Base-by-base conservation (phyloP, 1,140 invertebrate genomes). In the Orussus abietinus region DNA sequence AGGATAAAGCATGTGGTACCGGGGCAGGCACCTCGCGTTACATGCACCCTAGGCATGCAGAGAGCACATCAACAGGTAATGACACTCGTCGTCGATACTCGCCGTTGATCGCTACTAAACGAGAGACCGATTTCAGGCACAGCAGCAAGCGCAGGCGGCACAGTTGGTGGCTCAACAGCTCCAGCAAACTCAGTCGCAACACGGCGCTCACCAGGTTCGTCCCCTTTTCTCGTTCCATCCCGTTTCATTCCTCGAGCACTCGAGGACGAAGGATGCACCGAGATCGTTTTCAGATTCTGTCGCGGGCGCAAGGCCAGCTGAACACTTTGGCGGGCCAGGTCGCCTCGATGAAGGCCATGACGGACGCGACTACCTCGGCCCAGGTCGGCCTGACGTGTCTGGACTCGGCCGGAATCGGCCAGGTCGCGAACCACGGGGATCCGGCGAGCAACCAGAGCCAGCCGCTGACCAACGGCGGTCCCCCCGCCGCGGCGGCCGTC, bases 1-100 rank as follows among this genome's bases (percentile, higher is more conserved):
- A 82, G 86, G 65, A 92, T 93, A 62, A 89, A 85, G 49, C 88
- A 90, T 56, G 65, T 82, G 36, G 79, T 87, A 43, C 85, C 88
- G 22, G 86, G 86, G 14, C 86, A 90, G 55, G 66, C 81, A 51
- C 81, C 87, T 38, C 76, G 82, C 42, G 81, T 90, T 3, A 84
- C 82, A 18, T 87, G 81, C 59, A 90, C 86, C 7, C 78, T 82
- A 38, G 83, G 79, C 26, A 82, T 88, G 75, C 78, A 82, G 42
- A 80, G 71, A 53, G 66, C 59, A 9, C 71, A 74, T 35, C 69
- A 84, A 69, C 74, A 81, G 61, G 77, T 76, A 57, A n/a, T n/a
- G n/a, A n/a, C n/a, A n/a, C n/a, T n/a, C n/a, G n/a, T n/a, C n/a
- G n/a, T n/a, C n/a, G n/a, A n/a, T n/a, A n/a, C n/a, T n/a, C n/a